Conservation (phyloP, 37 sponge, comb jelly and placozoan species). For the Geodia barretti region DNA sequence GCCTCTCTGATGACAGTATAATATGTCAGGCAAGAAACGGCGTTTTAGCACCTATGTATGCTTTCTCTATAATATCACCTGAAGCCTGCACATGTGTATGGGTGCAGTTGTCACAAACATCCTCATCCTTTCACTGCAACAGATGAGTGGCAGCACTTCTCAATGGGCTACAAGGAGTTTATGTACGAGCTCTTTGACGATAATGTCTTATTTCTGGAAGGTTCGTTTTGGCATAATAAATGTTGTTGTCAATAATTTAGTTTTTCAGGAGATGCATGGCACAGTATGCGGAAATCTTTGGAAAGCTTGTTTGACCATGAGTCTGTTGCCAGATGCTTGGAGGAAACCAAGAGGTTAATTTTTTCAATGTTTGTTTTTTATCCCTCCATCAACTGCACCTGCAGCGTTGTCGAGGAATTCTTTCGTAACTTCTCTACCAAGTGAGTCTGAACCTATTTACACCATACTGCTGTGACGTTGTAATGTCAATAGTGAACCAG, state of each 20-base stretch:
- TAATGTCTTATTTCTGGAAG: constrained; percentile 63
- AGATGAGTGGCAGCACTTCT: constrained; percentile 57
- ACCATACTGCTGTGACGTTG: neutral
- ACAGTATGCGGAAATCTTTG: constrained; percentile 15
- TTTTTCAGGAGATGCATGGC: constrained; percentile 49
- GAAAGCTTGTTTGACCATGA: constrained; percentile 34
- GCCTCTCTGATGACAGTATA: neutral
- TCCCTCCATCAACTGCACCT: neutral
- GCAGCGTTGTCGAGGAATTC: constrained; percentile 23
- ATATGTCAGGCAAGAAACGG: neutral
- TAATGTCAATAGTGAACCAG: constrained; percentile 30
- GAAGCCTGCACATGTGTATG: no score
- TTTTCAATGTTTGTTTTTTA: neutral
- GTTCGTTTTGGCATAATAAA: constrained; percentile 16
- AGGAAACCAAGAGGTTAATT: constrained; percentile 33
- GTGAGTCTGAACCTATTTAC: constrained; percentile 8
- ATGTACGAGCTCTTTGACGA: constrained; percentile 63
- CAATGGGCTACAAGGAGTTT: constrained; percentile 66
- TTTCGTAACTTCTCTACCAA: neutral
- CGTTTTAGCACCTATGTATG: no score
- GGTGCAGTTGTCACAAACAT: no score
- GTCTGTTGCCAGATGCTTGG: constrained; percentile 8
- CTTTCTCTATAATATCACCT: no score
- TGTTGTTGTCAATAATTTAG: neutral
- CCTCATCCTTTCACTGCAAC: neutral